Percentiles rank a stretch among this genome's conserved stretches.
phyloP scores from a whole-genome alignment of 2,113 vertebrate species.

The Bos indicus region DNA sequence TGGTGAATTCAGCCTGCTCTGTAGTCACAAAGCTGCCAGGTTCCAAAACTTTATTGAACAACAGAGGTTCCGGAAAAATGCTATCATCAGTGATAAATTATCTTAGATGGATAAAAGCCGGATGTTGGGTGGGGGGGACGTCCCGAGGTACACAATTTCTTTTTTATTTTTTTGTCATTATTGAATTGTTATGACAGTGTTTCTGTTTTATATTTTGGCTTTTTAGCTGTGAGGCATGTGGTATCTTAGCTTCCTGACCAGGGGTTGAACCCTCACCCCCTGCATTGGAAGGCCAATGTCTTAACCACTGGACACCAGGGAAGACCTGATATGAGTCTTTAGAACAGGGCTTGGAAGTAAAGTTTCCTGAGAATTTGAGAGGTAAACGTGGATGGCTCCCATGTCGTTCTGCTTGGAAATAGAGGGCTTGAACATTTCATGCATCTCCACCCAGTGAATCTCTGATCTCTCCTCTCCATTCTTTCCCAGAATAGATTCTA shows the following conservation, averaged over 20 bases:
- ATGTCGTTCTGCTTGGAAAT: neutral
- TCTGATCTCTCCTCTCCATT: neutral
- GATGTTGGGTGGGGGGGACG: neutral
- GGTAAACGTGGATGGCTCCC: neutral
- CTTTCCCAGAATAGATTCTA: neutral
- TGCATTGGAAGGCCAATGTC: neutral
- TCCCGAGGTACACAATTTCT: neutral
- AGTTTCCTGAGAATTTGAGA: neutral
- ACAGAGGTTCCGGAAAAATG: neutral
- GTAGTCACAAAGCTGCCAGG: neutral
- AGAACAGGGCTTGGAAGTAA: neutral
- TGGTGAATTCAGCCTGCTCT: neutral
- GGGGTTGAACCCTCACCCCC: neutral
- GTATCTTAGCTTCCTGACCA: neutral
- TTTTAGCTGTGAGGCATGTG: neutral
- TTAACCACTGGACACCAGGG: neutral
- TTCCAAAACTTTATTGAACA: neutral
- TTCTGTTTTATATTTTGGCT: neutral
- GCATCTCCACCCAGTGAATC: neutral
- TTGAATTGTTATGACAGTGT: neutral
- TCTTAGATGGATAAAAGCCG: neutral
- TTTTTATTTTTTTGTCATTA: fast-evolving
- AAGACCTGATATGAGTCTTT: neutral
- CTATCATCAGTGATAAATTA: neutral
- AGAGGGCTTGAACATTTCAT: neutral